phyloP scores from a whole-genome alignment of 2,113 vertebrate species.

The Rhagologus leucostigma region DNA sequence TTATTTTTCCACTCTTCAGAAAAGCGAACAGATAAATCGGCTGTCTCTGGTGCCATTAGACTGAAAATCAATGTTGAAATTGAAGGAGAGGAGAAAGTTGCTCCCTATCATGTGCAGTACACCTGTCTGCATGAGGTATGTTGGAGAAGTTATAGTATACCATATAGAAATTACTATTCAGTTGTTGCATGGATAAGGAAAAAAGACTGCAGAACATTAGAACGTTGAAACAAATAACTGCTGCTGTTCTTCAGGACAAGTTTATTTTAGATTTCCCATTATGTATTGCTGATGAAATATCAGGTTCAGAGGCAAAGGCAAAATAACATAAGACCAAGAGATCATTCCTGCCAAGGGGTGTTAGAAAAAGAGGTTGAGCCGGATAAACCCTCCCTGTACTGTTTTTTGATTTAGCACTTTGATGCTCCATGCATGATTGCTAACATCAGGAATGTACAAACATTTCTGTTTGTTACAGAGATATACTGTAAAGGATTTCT shows the following conservation, averaged over 20 bases:
- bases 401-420: background rate
- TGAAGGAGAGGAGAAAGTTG: constrained; percentile 95
- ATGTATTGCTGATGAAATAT: background rate
- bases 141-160: background rate
- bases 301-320: background rate
- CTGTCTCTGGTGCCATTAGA: constrained; percentile 92
- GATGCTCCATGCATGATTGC: background rate
- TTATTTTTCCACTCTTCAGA: constrained; percentile 71
- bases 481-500: background rate
- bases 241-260: background rate
- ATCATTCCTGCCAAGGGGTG: background rate
- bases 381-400: background rate
- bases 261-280: background rate
- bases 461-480: background rate
- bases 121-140: constrained; percentile 97
- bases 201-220: background rate
- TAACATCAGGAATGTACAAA: background rate
- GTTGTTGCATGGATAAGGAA: background rate
- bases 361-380: background rate
- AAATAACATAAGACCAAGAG: background rate
- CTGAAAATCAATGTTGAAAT: constrained; percentile 97
- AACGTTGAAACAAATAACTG: background rate
- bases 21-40: constrained; percentile 95
- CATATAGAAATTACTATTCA: background rate
- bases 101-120: constrained; percentile 94